These are phyloP conservation scores for Oryctolagus cuniculus DNA, from an alignment of 2,113 vertebrate genomes.

Conservation along the genomic window DNA sequence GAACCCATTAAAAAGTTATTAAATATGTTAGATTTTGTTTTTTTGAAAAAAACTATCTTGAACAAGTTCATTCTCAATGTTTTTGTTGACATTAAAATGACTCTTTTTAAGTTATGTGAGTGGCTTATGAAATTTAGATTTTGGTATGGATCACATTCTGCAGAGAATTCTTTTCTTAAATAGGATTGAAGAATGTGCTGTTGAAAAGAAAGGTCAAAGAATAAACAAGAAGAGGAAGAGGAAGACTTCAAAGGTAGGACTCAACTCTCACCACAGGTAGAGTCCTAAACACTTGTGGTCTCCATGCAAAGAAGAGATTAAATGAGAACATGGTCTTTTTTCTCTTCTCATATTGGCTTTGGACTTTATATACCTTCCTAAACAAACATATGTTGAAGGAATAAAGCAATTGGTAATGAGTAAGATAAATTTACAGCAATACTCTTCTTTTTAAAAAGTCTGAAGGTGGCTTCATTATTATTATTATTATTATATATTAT, in stretches of 20 bases:
- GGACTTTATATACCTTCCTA: not conserved
- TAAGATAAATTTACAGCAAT: constrained; percentile 10
- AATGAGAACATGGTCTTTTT: not conserved
- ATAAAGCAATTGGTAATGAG: not conserved
- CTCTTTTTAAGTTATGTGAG: not conserved
- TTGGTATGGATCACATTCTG: constrained; percentile 37
- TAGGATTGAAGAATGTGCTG: constrained; percentile 45
- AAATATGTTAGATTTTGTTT: constrained; percentile 13
- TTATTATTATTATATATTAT: too few species aligned
- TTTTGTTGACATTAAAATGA: constrained; percentile 29
- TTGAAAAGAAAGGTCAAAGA: constrained; percentile 29
- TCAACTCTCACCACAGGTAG: rapidly evolving
- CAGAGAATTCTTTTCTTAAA: constrained; percentile 51
- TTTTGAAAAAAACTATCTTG: not conserved
- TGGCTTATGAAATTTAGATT: constrained; percentile 21
- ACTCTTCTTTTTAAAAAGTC: constrained; percentile 50
- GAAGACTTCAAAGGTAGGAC: not conserved
- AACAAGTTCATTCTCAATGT: constrained; percentile 38
- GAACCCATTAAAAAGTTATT: constrained; percentile 47
- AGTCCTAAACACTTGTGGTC: not conserved
- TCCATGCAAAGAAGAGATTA: not conserved
- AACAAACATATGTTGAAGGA: constrained; percentile 11
- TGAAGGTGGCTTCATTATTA: constrained; percentile 12
- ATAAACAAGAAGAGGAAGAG: not conserved
- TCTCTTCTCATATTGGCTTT: not conserved